phyloP scores from a whole-genome alignment of 2,113 vertebrate species.

The Oncorhynchus mykiss region DNA sequence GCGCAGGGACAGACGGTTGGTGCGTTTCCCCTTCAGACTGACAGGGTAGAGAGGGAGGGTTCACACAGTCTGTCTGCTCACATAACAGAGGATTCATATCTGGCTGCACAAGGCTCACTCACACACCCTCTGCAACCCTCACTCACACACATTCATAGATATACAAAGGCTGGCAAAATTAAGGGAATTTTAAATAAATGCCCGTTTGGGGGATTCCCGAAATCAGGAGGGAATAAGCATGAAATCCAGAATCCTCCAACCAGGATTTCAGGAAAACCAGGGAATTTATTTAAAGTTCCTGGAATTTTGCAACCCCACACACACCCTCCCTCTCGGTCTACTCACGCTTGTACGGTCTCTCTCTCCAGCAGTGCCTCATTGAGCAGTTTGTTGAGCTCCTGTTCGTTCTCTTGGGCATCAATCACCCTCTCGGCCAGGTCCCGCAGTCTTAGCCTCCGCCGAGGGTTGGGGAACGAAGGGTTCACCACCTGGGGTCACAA shows the following conservation, averaged over 20 bases:
- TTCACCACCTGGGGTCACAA: constrained; percentile 78
- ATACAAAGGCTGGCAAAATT: not conserved
- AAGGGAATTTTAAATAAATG: too few relatives aligned
- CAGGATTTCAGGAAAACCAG: too few relatives aligned
- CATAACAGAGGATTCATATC: too few relatives aligned
- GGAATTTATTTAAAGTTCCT: too few relatives aligned
- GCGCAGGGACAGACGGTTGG: constrained; percentile 87
- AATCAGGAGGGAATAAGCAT: too few relatives aligned
- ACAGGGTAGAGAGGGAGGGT: not conserved
- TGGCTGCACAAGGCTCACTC: too few relatives aligned
- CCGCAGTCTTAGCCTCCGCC: constrained; percentile 84
- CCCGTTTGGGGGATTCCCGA: too few relatives aligned
- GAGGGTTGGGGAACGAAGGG: constrained; percentile 91
- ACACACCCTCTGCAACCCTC: not conserved
- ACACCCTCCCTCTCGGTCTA: constrained; percentile 33
- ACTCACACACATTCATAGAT: not conserved
- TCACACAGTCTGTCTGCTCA: too few relatives aligned
- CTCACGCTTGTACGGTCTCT: constrained; percentile 89
- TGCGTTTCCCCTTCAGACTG: constrained; percentile 90
- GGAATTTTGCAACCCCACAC: not conserved
- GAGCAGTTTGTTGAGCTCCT: constrained; percentile 92
- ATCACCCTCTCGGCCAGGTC: constrained; percentile 86
- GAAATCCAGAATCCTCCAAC: too few relatives aligned
- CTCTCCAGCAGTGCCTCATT: constrained; percentile 91
- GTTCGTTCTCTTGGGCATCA: constrained; percentile 86